Base-by-base conservation (phyloP, 2,888 invertebrate species). In the Odontocolon sp. region DNA sequence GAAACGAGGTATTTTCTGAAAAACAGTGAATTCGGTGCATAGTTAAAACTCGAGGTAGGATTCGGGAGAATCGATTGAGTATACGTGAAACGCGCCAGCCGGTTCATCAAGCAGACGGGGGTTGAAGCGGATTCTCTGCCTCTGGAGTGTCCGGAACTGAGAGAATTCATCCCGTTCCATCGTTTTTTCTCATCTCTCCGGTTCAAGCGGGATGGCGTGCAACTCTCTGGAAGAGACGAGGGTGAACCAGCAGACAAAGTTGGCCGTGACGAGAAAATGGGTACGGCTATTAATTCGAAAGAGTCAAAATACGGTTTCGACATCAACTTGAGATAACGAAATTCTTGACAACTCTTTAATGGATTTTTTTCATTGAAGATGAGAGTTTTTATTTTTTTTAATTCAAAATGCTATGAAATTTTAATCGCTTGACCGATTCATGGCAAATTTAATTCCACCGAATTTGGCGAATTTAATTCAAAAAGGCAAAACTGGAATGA, bases 271-370 rank as follows among this genome's bases (percentile, higher is more conserved):
- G 57, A 28, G 59, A 69, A 59, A 69, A 38, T 11, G 38, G 26
- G 50, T 36, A 50, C 50, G 69, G 59, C 69, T 61, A 61, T 57
- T 72, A 67, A 72, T 72, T 50, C 66, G 50, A 67, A 40, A 66
- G 66, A 72, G 67, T 72, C 72, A 72, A 72, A 66, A 72, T 72
- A 47, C 57, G 66, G 56, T 61, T 40, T 47, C 38, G 50, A 72
- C 67, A 52, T 64, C 50, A 40, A n/a, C 50, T 50, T 28, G 28
- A 50, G 57, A 66, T 33, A 52, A 69, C 31, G 38, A 3, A 52
- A 69, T 66, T 54, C 54, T 54, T 21, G 42, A 33, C 56, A 45
- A 28, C 28, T 18, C 33, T 33, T 42, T 23, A 8, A 2, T 31
- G n/a, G n/a, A n/a, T n/a, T n/a, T n/a, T n/a, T n/a, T n/a, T n/a